Conservation (phyloP, 2,888 invertebrate species). For the Bedellia somnulentella region DNA sequence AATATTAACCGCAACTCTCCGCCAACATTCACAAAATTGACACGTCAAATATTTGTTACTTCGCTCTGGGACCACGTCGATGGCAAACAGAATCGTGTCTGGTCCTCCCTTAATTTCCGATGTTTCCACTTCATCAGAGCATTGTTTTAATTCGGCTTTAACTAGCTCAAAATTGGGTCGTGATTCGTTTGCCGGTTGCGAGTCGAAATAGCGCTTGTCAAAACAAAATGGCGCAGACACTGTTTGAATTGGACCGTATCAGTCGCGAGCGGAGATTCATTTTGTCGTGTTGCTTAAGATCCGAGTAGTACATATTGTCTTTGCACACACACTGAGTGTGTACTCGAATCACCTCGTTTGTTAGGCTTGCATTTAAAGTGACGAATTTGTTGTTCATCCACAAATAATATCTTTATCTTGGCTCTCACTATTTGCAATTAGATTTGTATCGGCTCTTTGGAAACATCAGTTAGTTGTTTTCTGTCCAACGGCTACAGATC, state of each 20-base stretch:
- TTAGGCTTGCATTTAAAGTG: constrained; percentile 58
- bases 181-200: constrained; percentile 16
- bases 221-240: constrained; percentile 59
- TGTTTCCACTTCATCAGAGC: constrained; percentile 33
- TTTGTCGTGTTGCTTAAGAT: constrained; percentile 60
- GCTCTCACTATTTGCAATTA: constrained; percentile 57
- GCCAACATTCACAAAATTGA: constrained; percentile 63
- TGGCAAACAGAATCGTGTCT: constrained; percentile 60
- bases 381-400: constrained; percentile 60
- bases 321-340: constrained; percentile 54
- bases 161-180: constrained; percentile 20
- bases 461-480: no score
- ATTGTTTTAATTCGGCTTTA: constrained; percentile 22
- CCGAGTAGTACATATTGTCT: constrained; percentile 57
- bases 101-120: constrained; percentile 60
- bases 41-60: constrained; percentile 64
- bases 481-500: no score
- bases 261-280: constrained; percentile 59
- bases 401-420: constrained; percentile 55
- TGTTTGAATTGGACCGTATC: constrained; percentile 61
- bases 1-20: constrained; percentile 61
- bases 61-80: constrained; percentile 59
- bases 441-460: no score
- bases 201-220: constrained; percentile 47
- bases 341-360: constrained; percentile 34